Percentiles rank a stretch among this genome's conserved stretches.
These are phyloP conservation scores for Cotesia typhae DNA, from an alignment of 1,140 invertebrate species.

Conservation along the genomic window DNA sequence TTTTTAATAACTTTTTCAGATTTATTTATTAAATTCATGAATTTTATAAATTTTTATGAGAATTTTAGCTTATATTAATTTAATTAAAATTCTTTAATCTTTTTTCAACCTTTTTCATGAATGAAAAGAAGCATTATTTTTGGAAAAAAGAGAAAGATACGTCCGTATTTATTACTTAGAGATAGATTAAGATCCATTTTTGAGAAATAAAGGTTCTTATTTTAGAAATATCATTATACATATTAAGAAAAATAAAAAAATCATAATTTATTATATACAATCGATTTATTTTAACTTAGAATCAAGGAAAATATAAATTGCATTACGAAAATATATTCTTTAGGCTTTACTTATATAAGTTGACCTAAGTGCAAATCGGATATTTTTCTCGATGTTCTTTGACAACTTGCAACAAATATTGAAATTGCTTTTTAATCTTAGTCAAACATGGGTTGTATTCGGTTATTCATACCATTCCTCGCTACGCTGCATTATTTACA, in stretches of 20 bases:
- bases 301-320: constrained; percentile 15
- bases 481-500: constrained; percentile 12
- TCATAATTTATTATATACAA: background rate
- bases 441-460: constrained; percentile 5
- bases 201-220: background rate
- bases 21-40: no score
- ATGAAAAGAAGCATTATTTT: background rate
- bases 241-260: background rate
- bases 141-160: background rate
- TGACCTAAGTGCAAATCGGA: constrained; percentile 1
- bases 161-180: background rate
- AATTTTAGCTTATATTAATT: no score
- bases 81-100: no score
- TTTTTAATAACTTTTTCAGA: no score
- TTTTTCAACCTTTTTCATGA: no score
- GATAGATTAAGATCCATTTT: no score
- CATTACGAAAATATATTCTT: constrained; percentile 13
- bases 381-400: constrained; percentile 1
- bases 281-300: constrained; percentile 9
- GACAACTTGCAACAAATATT: background rate
- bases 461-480: background rate
- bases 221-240: constrained; percentile 16
- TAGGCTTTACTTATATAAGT: constrained; percentile 5
- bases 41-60: no score
- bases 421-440: constrained; percentile 3